Percentiles rank a stretch among this genome's conserved stretches.
These are phyloP conservation scores for Drosophila serrata DNA, from an alignment of 1,140 invertebrate species.

Conservation along the genomic window DNA sequence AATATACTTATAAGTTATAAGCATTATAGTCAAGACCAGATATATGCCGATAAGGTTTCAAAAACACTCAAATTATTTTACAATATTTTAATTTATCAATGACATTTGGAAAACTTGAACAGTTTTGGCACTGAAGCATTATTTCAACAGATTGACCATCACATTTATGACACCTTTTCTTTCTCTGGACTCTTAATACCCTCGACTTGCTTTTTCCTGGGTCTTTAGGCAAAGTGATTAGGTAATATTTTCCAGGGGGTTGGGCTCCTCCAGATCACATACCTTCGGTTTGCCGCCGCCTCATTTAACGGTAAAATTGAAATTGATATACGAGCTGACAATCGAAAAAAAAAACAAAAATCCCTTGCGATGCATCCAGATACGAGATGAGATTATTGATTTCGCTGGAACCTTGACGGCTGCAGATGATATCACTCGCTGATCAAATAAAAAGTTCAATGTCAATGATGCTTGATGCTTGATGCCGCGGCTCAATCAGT, in stretches of 20 bases:
- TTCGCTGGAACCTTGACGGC: slow-evolving; percentile 17
- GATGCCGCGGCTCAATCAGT: slow-evolving; percentile 61
- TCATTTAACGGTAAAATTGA: slow-evolving; percentile 60
- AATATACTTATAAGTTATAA: too few species aligned
- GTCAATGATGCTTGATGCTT: slow-evolving; percentile 60
- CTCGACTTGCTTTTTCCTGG: slow-evolving; percentile 8
- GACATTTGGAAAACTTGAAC: neutral
- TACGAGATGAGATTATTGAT: slow-evolving; percentile 33
- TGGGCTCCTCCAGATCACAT: slow-evolving; percentile 28
- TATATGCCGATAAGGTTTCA: too few species aligned
- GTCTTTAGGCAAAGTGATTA: slow-evolving; percentile 47
- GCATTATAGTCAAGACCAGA: too few species aligned
- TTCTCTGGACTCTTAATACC: neutral
- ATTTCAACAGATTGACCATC: too few species aligned
- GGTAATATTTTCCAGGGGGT: slow-evolving; percentile 46
- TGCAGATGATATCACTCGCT: slow-evolving; percentile 50
- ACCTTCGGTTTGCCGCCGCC: slow-evolving; percentile 47
- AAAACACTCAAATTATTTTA: too few species aligned
- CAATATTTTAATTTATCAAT: too few species aligned
- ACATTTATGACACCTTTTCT: slow-evolving; percentile 5
- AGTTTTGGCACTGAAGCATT: neutral
- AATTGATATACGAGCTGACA: slow-evolving; percentile 62
- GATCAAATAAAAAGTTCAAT: slow-evolving; percentile 72
- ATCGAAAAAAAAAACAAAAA: slow-evolving; percentile 11
- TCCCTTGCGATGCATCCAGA: slow-evolving; percentile 3